Conservation (phyloP, 2,797 vertebrate species). For the Halcyon leucocephala region DNA sequence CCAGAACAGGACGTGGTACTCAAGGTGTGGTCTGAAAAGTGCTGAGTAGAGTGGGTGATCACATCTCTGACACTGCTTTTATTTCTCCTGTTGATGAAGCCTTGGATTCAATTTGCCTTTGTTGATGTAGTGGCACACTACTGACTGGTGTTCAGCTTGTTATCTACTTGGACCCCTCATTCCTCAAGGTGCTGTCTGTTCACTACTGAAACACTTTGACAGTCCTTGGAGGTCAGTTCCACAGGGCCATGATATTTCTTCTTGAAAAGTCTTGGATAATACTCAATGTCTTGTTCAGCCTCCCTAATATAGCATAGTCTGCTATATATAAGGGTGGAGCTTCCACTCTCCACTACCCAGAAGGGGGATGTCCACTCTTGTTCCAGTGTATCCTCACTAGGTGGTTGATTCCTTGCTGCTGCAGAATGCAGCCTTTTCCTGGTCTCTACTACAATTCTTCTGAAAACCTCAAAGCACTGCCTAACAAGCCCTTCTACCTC, state of each 20-base stretch:
- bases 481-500: neutral
- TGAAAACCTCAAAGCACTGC: neutral
- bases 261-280: neutral
- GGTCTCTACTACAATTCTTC: neutral
- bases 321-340: too few relatives aligned
- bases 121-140: neutral
- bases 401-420: neutral
- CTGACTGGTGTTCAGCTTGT: neutral
- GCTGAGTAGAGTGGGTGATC: neutral
- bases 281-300: neutral
- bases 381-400: neutral
- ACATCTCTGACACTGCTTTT: neutral
- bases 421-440: neutral
- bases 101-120: neutral
- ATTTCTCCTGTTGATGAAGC: neutral
- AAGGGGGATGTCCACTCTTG: neutral
- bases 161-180: neutral
- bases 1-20: neutral
- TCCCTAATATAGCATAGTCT: neutral
- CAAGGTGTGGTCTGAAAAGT: neutral
- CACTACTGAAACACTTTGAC: neutral
- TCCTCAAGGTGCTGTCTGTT: neutral
- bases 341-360: neutral
- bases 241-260: neutral
- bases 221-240: neutral